Conservation (phyloP, 2,113 vertebrate genomes). For the Sorex fumeus region DNA sequence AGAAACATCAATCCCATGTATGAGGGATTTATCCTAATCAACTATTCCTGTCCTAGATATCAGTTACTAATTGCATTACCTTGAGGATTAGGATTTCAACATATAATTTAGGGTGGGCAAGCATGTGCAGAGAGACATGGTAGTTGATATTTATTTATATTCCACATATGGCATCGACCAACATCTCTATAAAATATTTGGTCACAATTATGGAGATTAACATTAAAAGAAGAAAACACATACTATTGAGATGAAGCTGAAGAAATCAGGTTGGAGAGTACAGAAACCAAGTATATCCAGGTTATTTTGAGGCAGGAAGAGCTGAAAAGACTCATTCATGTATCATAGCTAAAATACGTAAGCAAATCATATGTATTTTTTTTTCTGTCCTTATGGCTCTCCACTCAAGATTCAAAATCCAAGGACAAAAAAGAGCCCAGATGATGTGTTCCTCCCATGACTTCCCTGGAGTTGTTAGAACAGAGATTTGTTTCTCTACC, state of each 20-base stretch:
- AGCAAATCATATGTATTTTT: not conserved
- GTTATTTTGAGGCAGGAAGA: conserved; percentile 20
- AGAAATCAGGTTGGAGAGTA: not conserved
- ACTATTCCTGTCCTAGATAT: no score
- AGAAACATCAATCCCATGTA: no score
- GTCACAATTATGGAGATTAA: not conserved
- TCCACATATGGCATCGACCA: not conserved
- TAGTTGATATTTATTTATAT: not conserved
- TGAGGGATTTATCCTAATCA: not conserved
- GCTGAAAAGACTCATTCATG: not conserved
- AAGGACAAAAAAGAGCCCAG: not conserved
- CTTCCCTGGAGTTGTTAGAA: not conserved
- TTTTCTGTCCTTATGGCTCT: not conserved
- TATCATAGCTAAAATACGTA: conserved; percentile 2
- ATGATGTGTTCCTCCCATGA: not conserved
- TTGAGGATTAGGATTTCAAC: not conserved
- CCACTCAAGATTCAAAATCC: not conserved
- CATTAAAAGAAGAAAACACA: conserved; percentile 25
- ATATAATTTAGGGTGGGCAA: not conserved
- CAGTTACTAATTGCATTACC: not conserved
- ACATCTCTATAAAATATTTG: conserved; percentile 1
- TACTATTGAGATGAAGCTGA: conserved; percentile 28
- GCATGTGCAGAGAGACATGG: not conserved
- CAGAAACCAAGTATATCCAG: conserved; percentile 18
- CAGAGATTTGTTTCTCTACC: not conserved